A percentile compares a stretch with the other conserved stretches of the same genome.
These are phyloP conservation scores for Rhopalosiphum maidis DNA, from an alignment of 1,140 invertebrate species.

Conservation along the genomic window DNA sequence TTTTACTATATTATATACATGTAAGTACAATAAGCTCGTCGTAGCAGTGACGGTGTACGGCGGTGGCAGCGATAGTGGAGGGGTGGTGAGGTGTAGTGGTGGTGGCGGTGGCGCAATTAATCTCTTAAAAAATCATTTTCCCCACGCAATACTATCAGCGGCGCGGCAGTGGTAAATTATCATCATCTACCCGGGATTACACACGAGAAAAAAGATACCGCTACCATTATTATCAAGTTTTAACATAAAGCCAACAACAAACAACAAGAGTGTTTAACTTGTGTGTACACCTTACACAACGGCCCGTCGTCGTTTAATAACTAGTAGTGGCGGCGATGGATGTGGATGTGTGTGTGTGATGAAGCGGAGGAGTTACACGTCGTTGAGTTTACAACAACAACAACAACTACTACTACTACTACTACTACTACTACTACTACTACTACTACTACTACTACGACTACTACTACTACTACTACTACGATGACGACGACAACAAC, in stretches of 20 bases:
- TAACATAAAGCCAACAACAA: conserved; percentile 52
- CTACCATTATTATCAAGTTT: conserved; percentile 51
- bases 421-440: conserved; percentile 36
- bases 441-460: background rate
- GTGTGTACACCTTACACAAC: conserved; percentile 39
- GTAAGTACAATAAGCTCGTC: background rate
- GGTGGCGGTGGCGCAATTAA: conserved; percentile 1
- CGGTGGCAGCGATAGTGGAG: no score
- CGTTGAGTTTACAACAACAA: conserved; percentile 40
- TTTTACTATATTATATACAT: background rate
- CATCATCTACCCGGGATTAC: conserved; percentile 27
- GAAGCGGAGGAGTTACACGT: background rate
- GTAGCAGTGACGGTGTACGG: background rate
- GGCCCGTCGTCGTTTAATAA: conserved; percentile 41
- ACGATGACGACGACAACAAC: background rate
- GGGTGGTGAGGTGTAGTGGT: background rate
- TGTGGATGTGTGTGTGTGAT: background rate
- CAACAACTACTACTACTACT: conserved; percentile 3
- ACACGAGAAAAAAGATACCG: conserved; percentile 38
- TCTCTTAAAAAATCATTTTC: conserved; percentile 46
- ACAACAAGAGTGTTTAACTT: conserved; percentile 53
- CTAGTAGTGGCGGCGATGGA: background rate
- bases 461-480: background rate
- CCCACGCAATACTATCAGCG: conserved; percentile 32
- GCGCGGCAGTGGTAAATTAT: conserved; percentile 33